Percentiles rank a stretch among this genome's conserved stretches.
phyloP scores from a whole-genome alignment of 2,113 vertebrate genomes.

The Menidia beryllina region DNA sequence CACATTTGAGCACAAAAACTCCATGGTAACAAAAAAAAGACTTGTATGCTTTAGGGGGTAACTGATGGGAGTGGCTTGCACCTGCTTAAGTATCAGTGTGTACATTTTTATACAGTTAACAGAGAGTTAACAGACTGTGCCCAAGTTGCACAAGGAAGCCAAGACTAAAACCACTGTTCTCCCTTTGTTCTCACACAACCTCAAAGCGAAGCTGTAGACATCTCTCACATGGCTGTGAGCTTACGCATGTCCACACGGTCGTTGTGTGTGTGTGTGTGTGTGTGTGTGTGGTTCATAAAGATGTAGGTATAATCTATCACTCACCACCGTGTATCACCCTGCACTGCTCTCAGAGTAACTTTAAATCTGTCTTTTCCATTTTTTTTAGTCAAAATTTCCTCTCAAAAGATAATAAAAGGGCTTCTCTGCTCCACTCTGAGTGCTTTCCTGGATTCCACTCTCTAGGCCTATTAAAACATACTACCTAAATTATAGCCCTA shows the following conservation, averaged over 20 bases:
- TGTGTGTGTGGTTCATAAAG: slow-evolving; percentile 35
- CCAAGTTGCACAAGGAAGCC: slow-evolving; percentile 27
- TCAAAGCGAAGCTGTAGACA: slow-evolving; percentile 69
- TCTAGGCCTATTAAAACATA: slow-evolving; percentile 67
- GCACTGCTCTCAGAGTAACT: slow-evolving; percentile 28
- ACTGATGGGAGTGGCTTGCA: slow-evolving; percentile 33
- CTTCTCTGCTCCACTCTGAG: slow-evolving; percentile 35
- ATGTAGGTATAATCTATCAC: slow-evolving; percentile 54
- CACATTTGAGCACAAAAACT: slow-evolving; percentile 23
- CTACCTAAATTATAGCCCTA: slow-evolving; percentile 57
- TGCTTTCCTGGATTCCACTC: slow-evolving; percentile 51
- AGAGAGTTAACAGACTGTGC: slow-evolving; percentile 4
- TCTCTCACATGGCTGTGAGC: slow-evolving; percentile 71
- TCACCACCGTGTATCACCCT: slow-evolving; percentile 47
- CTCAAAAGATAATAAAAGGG: slow-evolving; percentile 13
- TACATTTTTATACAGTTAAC: not conserved
- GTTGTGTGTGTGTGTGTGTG: slow-evolving; percentile 48
- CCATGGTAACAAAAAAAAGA: slow-evolving; percentile 7
- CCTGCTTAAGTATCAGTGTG: slow-evolving; percentile 41
- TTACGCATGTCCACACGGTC: slow-evolving; percentile 48
- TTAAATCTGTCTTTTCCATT: slow-evolving; percentile 30
- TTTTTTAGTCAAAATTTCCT: slow-evolving; percentile 30
- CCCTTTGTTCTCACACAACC: slow-evolving; percentile 34
- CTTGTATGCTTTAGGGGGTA: slow-evolving; percentile 36
- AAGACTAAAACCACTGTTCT: slow-evolving; percentile 21